phyloP scores from a whole-genome alignment of 2,797 vertebrate genomes.

The Salarias fasciatus region DNA sequence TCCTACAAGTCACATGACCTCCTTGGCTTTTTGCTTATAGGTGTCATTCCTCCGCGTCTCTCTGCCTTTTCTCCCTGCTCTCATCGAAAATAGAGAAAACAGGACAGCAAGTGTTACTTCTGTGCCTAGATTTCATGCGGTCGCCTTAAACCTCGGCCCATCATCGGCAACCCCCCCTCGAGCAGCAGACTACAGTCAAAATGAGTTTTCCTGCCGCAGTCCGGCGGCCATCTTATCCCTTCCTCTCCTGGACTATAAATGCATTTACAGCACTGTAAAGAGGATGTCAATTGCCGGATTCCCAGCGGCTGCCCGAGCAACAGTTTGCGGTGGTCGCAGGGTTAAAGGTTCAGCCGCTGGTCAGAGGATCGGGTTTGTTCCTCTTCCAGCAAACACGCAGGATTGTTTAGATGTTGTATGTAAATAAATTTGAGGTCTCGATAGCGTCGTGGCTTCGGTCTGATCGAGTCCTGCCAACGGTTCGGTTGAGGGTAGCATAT shows the following conservation, averaged over 20 bases:
- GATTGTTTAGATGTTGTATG: not conserved
- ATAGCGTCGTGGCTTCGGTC: not conserved
- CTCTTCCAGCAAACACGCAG: not conserved
- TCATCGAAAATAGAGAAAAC: constrained; percentile 2
- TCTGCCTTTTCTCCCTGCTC: constrained; percentile 5
- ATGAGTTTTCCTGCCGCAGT: constrained; percentile 57
- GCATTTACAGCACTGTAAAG: constrained; percentile 83
- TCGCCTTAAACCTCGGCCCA: constrained; percentile 37
- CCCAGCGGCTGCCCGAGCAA: constrained; percentile 70
- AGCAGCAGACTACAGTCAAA: constrained; percentile 50
- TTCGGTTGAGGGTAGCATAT: not conserved
- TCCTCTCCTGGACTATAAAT: constrained; percentile 74
- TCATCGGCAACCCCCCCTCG: constrained; percentile 8
- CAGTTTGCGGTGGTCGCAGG: constrained; percentile 64
- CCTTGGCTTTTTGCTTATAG: too few species aligned
- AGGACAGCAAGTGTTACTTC: constrained; percentile 22
- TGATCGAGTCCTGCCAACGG: not conserved
- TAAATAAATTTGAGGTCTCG: not conserved
- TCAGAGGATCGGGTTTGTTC: constrained; percentile 64
- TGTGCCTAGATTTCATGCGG: constrained; percentile 26
- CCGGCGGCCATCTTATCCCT: constrained; percentile 57
- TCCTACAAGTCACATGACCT: constrained; percentile 18
- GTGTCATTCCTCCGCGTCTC: not conserved
- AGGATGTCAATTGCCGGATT: constrained; percentile 74
- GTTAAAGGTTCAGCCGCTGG: constrained; percentile 75